Percentiles rank a stretch among this genome's conserved stretches.
Evolutionary conservation across 2,113 vertebrate species (phyloP).

Genomic region (Tonatia bakeri): DNA sequence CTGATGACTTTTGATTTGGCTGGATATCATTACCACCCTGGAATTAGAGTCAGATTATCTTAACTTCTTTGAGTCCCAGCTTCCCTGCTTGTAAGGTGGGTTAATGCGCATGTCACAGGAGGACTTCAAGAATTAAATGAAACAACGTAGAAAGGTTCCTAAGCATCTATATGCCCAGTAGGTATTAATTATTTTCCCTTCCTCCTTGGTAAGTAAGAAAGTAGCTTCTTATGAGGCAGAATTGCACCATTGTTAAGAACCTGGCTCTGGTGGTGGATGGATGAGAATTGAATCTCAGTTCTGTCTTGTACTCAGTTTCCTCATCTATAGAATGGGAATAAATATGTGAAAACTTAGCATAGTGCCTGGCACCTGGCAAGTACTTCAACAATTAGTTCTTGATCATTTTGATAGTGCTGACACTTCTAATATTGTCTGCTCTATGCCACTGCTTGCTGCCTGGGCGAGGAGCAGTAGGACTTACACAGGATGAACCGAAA

Average conservation of each 20-base stretch:
- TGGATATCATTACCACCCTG: background rate
- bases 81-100: background rate
- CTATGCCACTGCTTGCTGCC: background rate
- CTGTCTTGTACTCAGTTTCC: background rate
- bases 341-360: background rate
- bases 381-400: background rate
- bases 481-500: background rate
- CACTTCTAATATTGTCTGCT: background rate
- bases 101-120: background rate
- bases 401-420: background rate
- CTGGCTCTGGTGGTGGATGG: background rate
- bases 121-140: background rate
- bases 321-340: background rate
- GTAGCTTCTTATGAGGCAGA: background rate
- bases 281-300: background rate
- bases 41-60: background rate
- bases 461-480: background rate
- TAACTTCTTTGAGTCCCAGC: background rate
- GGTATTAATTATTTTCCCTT: background rate
- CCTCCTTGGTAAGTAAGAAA: background rate
- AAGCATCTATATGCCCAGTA: background rate
- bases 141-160: background rate
- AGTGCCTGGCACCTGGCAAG: background rate
- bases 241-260: background rate
- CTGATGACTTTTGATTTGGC: background rate